phyloP scores from a whole-genome alignment of 2,797 vertebrate genomes.

The Amblyopsis hoosieri region DNA sequence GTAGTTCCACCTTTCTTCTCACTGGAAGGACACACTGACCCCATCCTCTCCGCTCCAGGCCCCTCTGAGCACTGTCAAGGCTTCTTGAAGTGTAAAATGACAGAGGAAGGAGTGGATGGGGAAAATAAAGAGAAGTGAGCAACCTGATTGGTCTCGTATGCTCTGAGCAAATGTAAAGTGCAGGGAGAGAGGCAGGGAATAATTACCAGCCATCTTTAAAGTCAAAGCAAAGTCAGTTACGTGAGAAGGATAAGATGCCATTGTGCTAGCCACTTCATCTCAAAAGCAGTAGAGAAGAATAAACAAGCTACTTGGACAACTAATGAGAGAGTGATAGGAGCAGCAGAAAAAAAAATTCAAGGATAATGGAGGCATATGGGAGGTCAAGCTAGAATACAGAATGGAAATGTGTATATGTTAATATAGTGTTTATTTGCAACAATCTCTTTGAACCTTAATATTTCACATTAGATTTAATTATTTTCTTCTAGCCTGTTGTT shows the following conservation, averaged over 20 bases:
- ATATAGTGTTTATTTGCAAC: too few relatives aligned
- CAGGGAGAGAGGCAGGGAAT: conserved; percentile 59
- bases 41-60: conserved; percentile 7
- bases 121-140: conserved; percentile 32
- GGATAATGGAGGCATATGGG: not conserved
- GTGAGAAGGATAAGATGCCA: conserved; percentile 37
- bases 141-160: conserved; percentile 8
- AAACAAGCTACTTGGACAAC: conserved; percentile 67
- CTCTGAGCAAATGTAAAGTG: conserved; percentile 52
- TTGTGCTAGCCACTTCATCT: conserved; percentile 41
- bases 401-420: too few relatives aligned
- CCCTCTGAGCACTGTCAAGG: conserved; percentile 55
- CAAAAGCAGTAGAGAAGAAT: conserved; percentile 43
- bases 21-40: conserved; percentile 13
- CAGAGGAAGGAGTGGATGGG: conserved; percentile 31
- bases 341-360: conserved; percentile 1
- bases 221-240: conserved; percentile 58
- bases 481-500: too few relatives aligned
- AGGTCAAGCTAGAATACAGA: conserved; percentile 3
- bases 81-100: conserved; percentile 60
- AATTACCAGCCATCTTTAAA: conserved; percentile 67
- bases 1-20: conserved; percentile 10
- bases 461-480: too few relatives aligned
- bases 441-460: too few relatives aligned
- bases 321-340: conserved; percentile 41